These are phyloP conservation scores for Balanococcus diminutus DNA, from an alignment of 2,888 invertebrate species.

Conservation along the genomic window DNA sequence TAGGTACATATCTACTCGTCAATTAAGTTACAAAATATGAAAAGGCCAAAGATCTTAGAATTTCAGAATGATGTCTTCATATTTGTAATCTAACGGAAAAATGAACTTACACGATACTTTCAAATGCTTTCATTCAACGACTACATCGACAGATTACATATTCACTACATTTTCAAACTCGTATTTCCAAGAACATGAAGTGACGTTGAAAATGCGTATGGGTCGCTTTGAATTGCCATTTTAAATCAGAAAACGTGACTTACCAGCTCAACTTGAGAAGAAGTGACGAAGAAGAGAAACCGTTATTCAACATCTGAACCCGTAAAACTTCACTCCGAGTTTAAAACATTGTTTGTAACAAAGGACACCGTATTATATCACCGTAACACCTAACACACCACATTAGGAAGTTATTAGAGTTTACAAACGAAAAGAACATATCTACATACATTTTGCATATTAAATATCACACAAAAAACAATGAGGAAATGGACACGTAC, in stretches of 20 bases:
- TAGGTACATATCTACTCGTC: not conserved
- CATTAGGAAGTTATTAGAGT: not conserved
- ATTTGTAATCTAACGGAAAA: not conserved
- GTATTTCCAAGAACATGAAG: not conserved
- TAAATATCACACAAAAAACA: not conserved
- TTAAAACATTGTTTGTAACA: not conserved
- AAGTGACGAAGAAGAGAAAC: not conserved
- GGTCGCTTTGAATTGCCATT: not conserved
- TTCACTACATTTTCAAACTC: not conserved
- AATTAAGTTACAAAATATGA: not conserved
- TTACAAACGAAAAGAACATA: not conserved
- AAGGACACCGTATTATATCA: not conserved
- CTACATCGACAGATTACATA: not conserved
- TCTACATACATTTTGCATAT: not conserved
- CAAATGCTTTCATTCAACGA: not conserved
- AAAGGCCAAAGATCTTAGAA: not conserved
- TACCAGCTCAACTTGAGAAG: not conserved
- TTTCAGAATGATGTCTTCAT: not conserved
- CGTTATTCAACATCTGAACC: conserved; percentile 3
- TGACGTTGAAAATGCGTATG: not conserved
- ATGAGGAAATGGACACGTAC: not conserved
- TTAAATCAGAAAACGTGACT: not conserved
- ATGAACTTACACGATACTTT: not conserved
- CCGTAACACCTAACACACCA: not conserved
- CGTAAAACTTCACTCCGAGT: not conserved